Base-by-base conservation (phyloP, 2,113 vertebrate species). In the Rhinolophus sinicus region DNA sequence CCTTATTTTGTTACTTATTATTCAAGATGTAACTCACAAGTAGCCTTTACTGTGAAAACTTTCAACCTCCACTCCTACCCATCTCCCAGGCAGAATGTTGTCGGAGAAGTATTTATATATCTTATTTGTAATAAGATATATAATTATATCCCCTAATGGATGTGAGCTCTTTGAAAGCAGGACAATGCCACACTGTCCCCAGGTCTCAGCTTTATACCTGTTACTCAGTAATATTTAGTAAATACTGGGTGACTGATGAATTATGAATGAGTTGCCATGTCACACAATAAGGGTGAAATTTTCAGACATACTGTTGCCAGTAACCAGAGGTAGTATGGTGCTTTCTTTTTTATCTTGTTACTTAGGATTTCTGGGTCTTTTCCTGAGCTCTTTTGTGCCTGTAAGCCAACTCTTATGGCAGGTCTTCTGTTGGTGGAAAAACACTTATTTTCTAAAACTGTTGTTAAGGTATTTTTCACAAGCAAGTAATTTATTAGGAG, bases 371-470 rank as follows among this genome's bases (percentile, higher is more conserved):
- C 69, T 77, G 30, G 35, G 26, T 67, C 80, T 82, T 95, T 89
- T 44, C 47, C 77, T 94, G 88, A 90, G 62, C 35, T 82, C 56
- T 30, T 82, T 82, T 72, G 78, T 86, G 62, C 38, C 21, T 70
- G 30, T 90, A 93, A 89, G 72, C 44, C 35, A 77, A 91, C 30
- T 70, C 24, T 76, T 18, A 47, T 2, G 30, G 22, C n/a, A 80
- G 35, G 24, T 56, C 30, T 73, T 85, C 50, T 83, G 21, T 77
- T 95, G 33, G n/a, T 47, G 30, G 60, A 95, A 62, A 92, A 92
- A 90, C 33, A 58, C n/a, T 94, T 62, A 16, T 76, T 84, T 89
- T 91, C 69, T 84, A 89, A 94, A 95, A 47, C 73, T 72, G n/a
- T 86, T 88, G 60, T 56, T 91, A 72, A 93, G 33, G 30, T 60